These are phyloP conservation scores for Sinotaia quadrata DNA, from an alignment of 2,888 invertebrate genomes.

Conservation along the genomic window DNA sequence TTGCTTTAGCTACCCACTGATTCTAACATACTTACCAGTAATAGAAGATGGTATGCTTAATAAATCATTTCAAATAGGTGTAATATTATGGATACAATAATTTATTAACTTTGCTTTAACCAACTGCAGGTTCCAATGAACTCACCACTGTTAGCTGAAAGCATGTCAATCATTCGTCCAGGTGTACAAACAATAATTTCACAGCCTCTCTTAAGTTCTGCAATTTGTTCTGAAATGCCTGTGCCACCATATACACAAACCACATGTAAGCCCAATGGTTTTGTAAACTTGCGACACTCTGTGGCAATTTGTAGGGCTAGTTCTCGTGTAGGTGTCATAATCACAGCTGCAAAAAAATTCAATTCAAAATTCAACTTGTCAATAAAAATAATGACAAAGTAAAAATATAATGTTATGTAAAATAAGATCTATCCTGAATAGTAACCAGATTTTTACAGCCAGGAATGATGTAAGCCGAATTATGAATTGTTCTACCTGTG, in stretches of 20 bases:
- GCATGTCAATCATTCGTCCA: constrained; percentile 99
- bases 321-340: constrained; percentile 98
- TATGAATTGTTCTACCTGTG: no score
- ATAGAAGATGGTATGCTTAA: no score
- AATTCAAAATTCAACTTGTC: background rate
- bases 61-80: no score
- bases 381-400: background rate
- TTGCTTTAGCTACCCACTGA: no score
- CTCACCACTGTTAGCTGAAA: constrained; percentile 94
- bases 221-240: constrained; percentile 95
- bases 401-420: background rate
- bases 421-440: background rate
- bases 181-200: constrained; percentile 99
- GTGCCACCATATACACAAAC: constrained; percentile 99
- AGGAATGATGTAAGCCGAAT: no score
- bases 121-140: background rate
- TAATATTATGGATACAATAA: no score
- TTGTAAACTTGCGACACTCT: constrained; percentile 95
- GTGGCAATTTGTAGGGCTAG: constrained; percentile 98
- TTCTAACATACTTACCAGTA: no score
- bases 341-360: constrained; percentile 79
- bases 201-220: constrained; percentile 94
- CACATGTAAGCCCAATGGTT: constrained; percentile 84
- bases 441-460: background rate
- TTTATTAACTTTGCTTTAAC: background rate